phyloP scores from a whole-genome alignment of 1,140 invertebrate species.

The Solenopsis fugax region DNA sequence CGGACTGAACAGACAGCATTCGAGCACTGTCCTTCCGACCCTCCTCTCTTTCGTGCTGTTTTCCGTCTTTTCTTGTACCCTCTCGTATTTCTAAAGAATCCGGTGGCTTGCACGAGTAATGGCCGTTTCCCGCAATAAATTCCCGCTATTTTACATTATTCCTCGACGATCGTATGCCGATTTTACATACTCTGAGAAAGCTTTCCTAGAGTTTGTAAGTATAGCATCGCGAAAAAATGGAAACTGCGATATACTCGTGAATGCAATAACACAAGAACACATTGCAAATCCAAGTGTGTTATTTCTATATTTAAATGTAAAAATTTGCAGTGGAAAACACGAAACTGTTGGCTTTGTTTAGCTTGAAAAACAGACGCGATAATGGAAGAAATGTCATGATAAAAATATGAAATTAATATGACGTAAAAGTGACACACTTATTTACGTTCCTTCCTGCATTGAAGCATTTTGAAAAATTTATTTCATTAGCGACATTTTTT shows the following conservation, averaged over 20 bases:
- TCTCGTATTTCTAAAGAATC: constrained; percentile 39
- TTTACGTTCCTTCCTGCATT: neutral
- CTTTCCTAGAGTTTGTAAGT: neutral
- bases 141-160: constrained; percentile 27
- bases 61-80: constrained; percentile 14
- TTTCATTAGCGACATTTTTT: neutral
- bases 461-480: neutral
- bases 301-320: too few species aligned
- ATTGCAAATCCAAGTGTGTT: too few species aligned
- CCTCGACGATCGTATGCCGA: neutral
- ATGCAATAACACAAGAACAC: too few species aligned
- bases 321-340: neutral
- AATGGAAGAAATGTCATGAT: constrained; percentile 1
- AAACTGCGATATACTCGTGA: neutral
- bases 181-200: neutral
- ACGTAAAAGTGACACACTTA: constrained; percentile 12
- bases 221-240: neutral
- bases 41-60: neutral
- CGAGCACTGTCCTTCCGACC: constrained; percentile 23
- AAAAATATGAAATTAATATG: neutral
- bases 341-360: neutral
- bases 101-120: neutral
- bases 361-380: neutral
- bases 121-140: constrained; percentile 48
- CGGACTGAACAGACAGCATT: constrained; percentile 23